Conservation (phyloP, 2,113 vertebrate genomes). For the Eudyptes chrysolophus region DNA sequence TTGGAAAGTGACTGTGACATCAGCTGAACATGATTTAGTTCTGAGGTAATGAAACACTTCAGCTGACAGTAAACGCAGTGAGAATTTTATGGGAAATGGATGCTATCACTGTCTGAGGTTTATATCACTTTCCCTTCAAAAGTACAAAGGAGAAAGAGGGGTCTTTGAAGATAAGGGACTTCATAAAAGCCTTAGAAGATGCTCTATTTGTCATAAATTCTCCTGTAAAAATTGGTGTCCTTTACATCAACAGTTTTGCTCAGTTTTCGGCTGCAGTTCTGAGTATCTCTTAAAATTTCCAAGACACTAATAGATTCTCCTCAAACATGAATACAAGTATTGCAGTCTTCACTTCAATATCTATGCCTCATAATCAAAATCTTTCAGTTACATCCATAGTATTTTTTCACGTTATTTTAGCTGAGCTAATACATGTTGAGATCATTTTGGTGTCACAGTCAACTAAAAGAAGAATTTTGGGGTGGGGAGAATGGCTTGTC, state of each 20-base stretch:
- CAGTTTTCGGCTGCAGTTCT: neutral
- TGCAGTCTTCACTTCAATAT: neutral
- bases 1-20: neutral
- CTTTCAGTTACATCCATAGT: neutral
- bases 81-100: neutral
- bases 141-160: neutral
- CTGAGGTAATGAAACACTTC: neutral
- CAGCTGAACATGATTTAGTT: neutral
- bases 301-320: neutral
- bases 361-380: neutral
- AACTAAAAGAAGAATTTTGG: neutral
- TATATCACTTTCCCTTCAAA: neutral
- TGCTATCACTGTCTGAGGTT: neutral
- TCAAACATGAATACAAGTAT: neutral
- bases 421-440: neutral
- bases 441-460: neutral
- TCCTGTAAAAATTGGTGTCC: neutral
- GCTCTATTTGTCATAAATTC: neutral
- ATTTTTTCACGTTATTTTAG: neutral
- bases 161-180: conserved; percentile 25
- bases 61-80: neutral
- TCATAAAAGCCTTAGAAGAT: neutral
- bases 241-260: neutral
- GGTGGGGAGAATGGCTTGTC: neutral
- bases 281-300: neutral